These are phyloP conservation scores for Apis laboriosa DNA, from an alignment of 1,140 invertebrate species.

Conservation along the genomic window DNA sequence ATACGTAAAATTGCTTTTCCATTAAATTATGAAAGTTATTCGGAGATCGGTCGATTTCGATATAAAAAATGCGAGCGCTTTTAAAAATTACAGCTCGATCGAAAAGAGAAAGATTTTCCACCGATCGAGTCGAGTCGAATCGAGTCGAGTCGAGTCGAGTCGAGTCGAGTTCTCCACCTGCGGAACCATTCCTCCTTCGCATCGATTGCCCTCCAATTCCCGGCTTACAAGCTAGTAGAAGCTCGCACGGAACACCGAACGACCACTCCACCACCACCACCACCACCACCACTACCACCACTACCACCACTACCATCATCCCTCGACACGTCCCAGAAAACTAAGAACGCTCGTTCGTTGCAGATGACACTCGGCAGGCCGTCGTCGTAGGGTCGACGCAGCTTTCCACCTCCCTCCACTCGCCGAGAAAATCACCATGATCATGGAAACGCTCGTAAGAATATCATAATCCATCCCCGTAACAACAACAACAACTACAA, in stretches of 20 bases:
- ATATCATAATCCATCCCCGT: background rate
- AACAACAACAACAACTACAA: no score
- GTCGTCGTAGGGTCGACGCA: conserved; percentile 61
- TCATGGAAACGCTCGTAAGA: background rate
- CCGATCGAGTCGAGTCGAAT: background rate
- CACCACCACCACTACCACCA: no score
- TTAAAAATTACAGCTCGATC: background rate
- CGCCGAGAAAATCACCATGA: conserved; percentile 3
- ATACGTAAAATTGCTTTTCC: no score
- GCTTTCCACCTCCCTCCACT: background rate
- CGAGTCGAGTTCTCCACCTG: no score
- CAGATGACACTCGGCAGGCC: conserved; percentile 58
- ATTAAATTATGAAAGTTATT: no score
- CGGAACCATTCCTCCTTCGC: background rate
- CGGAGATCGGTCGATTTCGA: background rate
- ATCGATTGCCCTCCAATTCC: conserved; percentile 10
- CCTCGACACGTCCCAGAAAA: background rate
- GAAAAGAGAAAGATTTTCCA: background rate
- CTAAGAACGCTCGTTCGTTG: conserved; percentile 51
- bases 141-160: background rate
- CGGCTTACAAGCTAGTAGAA: background rate
- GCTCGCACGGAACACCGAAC: conserved; percentile 15
- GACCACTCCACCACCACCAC: background rate
- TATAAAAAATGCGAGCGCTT: background rate
- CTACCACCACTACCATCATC: no score